phyloP scores from a whole-genome alignment of 2,888 invertebrate genomes.

The Sphecodes monilicornis region DNA sequence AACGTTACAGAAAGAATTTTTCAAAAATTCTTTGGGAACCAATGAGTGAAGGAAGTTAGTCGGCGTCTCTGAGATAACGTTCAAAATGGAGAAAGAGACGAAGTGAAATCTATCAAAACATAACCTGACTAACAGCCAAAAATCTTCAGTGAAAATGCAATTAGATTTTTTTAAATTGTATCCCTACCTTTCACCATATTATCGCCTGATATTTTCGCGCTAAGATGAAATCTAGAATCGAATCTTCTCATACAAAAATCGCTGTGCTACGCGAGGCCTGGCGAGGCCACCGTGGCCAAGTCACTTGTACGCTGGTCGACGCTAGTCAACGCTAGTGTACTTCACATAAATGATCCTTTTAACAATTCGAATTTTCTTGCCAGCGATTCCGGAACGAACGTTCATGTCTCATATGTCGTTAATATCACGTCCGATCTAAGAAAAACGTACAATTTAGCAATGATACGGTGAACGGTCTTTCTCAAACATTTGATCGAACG shows the following conservation, averaged over 20 bases:
- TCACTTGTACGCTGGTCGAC: constrained; percentile 15
- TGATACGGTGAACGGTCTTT: not conserved
- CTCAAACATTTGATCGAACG: not conserved
- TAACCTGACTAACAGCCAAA: constrained; percentile 63
- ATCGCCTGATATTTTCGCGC: not conserved
- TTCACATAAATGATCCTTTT: constrained; percentile 17
- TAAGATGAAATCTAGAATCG: constrained; percentile 18
- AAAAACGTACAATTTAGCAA: not conserved
- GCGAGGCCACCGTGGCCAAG: not conserved
- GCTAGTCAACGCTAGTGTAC: constrained; percentile 23
- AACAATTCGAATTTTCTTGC: constrained; percentile 36
- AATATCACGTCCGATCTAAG: not conserved
- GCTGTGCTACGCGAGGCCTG: not conserved
- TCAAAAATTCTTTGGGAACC: not conserved
- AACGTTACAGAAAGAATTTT: not conserved
- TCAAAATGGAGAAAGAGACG: constrained; percentile 61
- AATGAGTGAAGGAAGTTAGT: not conserved
- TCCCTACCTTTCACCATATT: constrained; percentile 66
- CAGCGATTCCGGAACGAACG: not conserved
- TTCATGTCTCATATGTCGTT: not conserved
- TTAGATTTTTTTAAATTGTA: constrained; percentile 22
- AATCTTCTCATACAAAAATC: constrained; percentile 57
- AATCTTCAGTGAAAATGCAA: constrained; percentile 56
- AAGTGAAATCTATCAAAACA: constrained; percentile 66
- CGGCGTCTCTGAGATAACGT: constrained; percentile 39